A percentile compares a stretch with the other conserved stretches of the same genome.
phyloP scores from a whole-genome alignment of 2,888 invertebrate species.

The Stenodema calcarata region DNA sequence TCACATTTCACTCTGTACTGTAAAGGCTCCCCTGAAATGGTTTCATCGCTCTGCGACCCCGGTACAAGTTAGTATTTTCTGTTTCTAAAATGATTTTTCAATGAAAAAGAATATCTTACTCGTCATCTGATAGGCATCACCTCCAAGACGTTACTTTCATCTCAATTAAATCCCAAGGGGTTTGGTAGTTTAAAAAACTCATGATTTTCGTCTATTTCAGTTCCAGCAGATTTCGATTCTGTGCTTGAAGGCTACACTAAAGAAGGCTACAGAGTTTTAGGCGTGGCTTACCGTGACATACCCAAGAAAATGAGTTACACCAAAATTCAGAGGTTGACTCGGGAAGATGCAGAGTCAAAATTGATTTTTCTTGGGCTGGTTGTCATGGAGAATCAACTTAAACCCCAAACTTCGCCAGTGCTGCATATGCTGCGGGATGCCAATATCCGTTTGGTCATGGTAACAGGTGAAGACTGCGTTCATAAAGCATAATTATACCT shows the following conservation, averaged over 20 bases:
- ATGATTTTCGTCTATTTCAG: slow-evolving; percentile 61
- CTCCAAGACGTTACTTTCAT: too few relatives aligned
- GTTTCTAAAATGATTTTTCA: too few relatives aligned
- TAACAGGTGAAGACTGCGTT: slow-evolving; percentile 73
- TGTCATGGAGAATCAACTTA: slow-evolving; percentile 92
- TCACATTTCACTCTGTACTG: slow-evolving; percentile 80
- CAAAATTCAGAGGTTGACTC: slow-evolving; percentile 75
- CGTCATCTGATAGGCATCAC: too few relatives aligned
- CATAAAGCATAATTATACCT: neutral
- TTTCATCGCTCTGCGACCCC: slow-evolving; percentile 73
- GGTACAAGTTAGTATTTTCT: slow-evolving; percentile 39
- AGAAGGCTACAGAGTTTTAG: slow-evolving; percentile 92
- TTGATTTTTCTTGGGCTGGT: slow-evolving; percentile 86
- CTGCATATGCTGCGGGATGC: slow-evolving; percentile 82
- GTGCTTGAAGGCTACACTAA: slow-evolving; percentile 85
- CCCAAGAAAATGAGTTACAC: slow-evolving; percentile 71
- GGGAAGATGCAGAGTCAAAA: slow-evolving; percentile 82
- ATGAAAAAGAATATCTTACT: too few relatives aligned
- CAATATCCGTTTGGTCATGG: slow-evolving; percentile 92
- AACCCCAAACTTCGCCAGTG: slow-evolving; percentile 83
- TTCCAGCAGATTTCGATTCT: slow-evolving; percentile 80
- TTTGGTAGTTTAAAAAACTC: too few relatives aligned
- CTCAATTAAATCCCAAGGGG: too few relatives aligned
- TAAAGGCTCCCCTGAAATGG: slow-evolving; percentile 94
- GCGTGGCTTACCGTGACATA: slow-evolving; percentile 79